Conservation (phyloP, 2,113 vertebrate genomes). For the Barbus barbus region DNA sequence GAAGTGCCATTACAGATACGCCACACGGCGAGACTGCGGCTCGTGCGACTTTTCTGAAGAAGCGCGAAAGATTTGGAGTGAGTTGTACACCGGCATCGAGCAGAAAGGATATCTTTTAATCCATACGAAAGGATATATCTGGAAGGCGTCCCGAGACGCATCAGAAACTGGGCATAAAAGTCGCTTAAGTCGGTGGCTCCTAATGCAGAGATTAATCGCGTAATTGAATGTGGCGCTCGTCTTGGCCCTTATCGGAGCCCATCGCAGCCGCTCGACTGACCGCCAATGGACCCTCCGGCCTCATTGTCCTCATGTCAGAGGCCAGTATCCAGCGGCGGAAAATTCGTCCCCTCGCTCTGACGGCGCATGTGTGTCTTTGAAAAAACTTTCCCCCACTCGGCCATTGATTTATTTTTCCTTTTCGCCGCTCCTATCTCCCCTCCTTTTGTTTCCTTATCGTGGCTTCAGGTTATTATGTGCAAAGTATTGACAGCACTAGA, state of each 20-base stretch:
- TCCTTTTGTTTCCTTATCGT: constrained; percentile 99
- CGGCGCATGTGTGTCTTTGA: constrained; percentile 33
- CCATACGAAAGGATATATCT: constrained; percentile 32
- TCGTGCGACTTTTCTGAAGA: neutral
- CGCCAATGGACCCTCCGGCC: constrained; percentile 73
- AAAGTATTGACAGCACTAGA: constrained; percentile 96
- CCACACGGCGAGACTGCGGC: neutral
- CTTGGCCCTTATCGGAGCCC: constrained; percentile 35
- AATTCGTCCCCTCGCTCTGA: constrained; percentile 37
- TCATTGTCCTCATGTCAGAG: constrained; percentile 79
- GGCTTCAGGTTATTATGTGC: constrained; percentile 98
- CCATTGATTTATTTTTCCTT: constrained; percentile 93
- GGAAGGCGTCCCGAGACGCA: too few relatives aligned
- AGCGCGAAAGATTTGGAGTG: constrained; percentile 12
- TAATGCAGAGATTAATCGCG: constrained; percentile 53
- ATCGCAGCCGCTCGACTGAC: constrained; percentile 58
- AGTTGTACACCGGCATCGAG: constrained; percentile 44
- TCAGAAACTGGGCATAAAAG: constrained; percentile 44
- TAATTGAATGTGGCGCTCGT: constrained; percentile 52
- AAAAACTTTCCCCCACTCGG: constrained; percentile 51
- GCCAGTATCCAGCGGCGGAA: constrained; percentile 75
- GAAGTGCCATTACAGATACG: constrained; percentile 45
- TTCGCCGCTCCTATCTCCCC: constrained; percentile 71
- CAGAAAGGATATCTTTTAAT: constrained; percentile 37
- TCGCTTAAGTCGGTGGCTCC: constrained; percentile 15